A percentile compares a stretch with the other conserved stretches of the same genome.
These are phyloP conservation scores for Chaetophractus vellerosus DNA, from an alignment of 2,797 vertebrate species.

Conservation along the genomic window DNA sequence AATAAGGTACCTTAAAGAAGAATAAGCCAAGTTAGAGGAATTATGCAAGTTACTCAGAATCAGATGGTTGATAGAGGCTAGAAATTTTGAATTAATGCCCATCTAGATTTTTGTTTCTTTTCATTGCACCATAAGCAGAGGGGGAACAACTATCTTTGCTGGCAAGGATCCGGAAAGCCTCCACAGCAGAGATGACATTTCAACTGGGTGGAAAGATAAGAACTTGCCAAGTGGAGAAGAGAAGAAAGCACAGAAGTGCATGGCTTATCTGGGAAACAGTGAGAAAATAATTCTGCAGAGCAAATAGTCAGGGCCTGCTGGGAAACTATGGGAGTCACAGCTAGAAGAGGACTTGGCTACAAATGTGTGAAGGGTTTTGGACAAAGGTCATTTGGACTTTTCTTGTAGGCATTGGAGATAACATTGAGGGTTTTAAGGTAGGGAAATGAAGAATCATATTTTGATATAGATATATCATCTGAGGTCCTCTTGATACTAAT, in stretches of 20 bases:
- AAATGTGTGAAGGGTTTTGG: background rate
- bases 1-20: background rate
- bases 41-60: background rate
- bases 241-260: background rate
- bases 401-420: background rate
- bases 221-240: background rate
- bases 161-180: fast-evolving
- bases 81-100: background rate
- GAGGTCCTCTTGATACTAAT: background rate
- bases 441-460: background rate
- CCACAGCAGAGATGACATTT: background rate
- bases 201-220: background rate
- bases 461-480: constrained; percentile 49
- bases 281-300: background rate
- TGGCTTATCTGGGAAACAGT: background rate
- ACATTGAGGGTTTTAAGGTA: background rate
- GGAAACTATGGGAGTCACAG: background rate
- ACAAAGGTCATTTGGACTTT: background rate
- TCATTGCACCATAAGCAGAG: background rate
- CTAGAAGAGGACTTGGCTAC: background rate
- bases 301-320: background rate
- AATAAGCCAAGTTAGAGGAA: background rate
- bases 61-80: background rate
- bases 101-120: background rate
- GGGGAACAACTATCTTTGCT: background rate